A percentile compares a stretch with the other conserved stretches of the same genome.
phyloP scores from a whole-genome alignment of 2,797 vertebrate genomes.

The Pterois miles region DNA sequence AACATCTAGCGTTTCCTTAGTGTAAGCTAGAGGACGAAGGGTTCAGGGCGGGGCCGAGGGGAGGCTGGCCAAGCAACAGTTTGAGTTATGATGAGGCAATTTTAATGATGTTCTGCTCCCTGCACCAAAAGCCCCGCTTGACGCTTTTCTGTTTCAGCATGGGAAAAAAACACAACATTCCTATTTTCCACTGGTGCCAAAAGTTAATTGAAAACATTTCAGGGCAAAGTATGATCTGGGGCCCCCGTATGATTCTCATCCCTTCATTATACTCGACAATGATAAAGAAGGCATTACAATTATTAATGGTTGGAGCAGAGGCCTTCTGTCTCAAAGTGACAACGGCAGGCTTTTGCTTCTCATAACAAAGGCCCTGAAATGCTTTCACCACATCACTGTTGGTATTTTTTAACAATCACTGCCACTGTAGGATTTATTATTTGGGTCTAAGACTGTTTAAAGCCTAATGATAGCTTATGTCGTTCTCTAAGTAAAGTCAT shows the following conservation, averaged over 20 bases:
- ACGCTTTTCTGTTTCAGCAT: slow-evolving; percentile 87
- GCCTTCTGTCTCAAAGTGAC: slow-evolving; percentile 82
- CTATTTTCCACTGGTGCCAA: slow-evolving; percentile 89
- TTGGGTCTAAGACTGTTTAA: not conserved
- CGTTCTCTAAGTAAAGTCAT: slow-evolving; percentile 3
- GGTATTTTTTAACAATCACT: slow-evolving; percentile 13
- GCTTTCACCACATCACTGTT: slow-evolving; percentile 14
- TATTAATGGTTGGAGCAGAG: slow-evolving; percentile 87
- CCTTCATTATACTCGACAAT: slow-evolving; percentile 87
- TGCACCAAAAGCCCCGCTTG: slow-evolving; percentile 53
- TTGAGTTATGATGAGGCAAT: slow-evolving; percentile 90
- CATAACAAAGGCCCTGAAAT: slow-evolving; percentile 39
- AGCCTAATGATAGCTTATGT: not conserved
- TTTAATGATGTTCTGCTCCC: slow-evolving; percentile 90
- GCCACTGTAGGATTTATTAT: slow-evolving; percentile 40
- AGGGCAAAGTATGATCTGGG: slow-evolving; percentile 69
- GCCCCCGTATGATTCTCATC: slow-evolving; percentile 79
- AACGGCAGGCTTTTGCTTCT: slow-evolving; percentile 38
- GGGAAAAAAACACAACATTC: slow-evolving; percentile 85
- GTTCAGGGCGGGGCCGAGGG: slow-evolving; percentile 53
- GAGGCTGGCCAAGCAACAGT: slow-evolving; percentile 80
- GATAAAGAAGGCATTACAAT: slow-evolving; percentile 88
- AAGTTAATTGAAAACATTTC: slow-evolving; percentile 98
- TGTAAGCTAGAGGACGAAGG: slow-evolving; percentile 21
- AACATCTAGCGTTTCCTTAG: slow-evolving; percentile 9